These are phyloP conservation scores for Phrixothrix hirtus DNA, from an alignment of 2,888 invertebrate genomes.

Conservation along the genomic window DNA sequence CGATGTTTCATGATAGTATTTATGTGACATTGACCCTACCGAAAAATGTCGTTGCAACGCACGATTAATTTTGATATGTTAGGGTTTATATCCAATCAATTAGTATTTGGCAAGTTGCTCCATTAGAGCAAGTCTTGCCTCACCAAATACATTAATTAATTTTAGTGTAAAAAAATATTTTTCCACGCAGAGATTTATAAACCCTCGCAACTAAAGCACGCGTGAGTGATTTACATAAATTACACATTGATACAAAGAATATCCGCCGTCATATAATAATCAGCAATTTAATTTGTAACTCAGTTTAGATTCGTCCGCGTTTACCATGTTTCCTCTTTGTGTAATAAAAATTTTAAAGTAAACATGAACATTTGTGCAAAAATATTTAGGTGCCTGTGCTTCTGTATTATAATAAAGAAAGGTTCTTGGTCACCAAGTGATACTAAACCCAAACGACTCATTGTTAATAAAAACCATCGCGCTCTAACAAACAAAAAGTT, in stretches of 20 bases:
- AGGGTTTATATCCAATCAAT: too few species aligned
- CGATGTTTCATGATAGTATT: too few species aligned
- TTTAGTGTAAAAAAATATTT: too few species aligned
- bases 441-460: constrained; percentile 20
- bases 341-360: constrained; percentile 1
- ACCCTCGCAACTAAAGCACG: too few species aligned
- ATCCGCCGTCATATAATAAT: constrained; percentile 30
- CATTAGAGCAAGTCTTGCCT: too few species aligned
- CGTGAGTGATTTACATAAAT: constrained; percentile 28
- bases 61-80: too few species aligned
- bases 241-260: constrained; percentile 33
- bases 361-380: constrained; percentile 35
- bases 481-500: constrained; percentile 33
- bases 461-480: constrained; percentile 22
- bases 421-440: constrained; percentile 48
- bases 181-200: too few species aligned
- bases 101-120: too few species aligned
- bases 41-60: too few species aligned
- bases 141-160: too few species aligned
- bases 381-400: constrained; percentile 46
- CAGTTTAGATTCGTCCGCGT: constrained; percentile 16
- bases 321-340: constrained; percentile 13
- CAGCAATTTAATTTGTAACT: constrained; percentile 25
- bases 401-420: constrained; percentile 46
- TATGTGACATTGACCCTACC: too few species aligned